phyloP scores from a whole-genome alignment of 2,113 vertebrate species.

The Sinocyclocheilus grahami region DNA sequence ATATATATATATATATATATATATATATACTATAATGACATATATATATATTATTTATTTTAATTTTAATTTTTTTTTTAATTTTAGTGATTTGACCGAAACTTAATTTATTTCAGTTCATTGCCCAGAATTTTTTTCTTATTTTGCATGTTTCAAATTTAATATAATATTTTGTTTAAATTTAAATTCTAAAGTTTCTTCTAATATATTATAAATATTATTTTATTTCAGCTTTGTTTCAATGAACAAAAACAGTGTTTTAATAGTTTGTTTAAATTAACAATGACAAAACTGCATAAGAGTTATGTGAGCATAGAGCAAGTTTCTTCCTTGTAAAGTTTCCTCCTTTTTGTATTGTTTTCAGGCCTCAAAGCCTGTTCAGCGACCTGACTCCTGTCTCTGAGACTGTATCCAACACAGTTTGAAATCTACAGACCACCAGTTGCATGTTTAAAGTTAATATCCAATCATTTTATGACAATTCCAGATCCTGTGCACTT shows the following conservation, averaged over 20 bases:
- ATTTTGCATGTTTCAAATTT: neutral
- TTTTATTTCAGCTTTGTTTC: neutral
- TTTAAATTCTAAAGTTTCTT: neutral
- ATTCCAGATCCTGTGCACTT: neutral
- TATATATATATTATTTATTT: too few relatives aligned
- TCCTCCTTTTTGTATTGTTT: neutral
- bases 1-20: too few relatives aligned
- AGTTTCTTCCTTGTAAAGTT: neutral
- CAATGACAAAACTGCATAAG: neutral
- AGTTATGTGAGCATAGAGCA: neutral
- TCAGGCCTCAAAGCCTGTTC: neutral
- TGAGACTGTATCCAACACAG: neutral
- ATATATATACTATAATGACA: too few relatives aligned
- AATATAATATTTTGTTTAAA: too few relatives aligned
- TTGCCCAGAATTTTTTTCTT: neutral
- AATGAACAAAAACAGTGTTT: neutral
- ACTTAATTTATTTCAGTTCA: neutral
- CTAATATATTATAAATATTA: neutral
- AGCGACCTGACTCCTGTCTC: neutral
- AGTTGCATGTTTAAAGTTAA: conserved; percentile 19
- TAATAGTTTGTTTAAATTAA: neutral
- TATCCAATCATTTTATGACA: conserved; percentile 8
- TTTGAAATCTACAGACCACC: neutral
- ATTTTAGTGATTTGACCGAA: neutral
- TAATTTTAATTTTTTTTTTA: neutral